A percentile compares a stretch with the other conserved stretches of the same genome.
These are phyloP conservation scores for Lasioglossum morio DNA, from an alignment of 2,888 invertebrate genomes.

Conservation along the genomic window DNA sequence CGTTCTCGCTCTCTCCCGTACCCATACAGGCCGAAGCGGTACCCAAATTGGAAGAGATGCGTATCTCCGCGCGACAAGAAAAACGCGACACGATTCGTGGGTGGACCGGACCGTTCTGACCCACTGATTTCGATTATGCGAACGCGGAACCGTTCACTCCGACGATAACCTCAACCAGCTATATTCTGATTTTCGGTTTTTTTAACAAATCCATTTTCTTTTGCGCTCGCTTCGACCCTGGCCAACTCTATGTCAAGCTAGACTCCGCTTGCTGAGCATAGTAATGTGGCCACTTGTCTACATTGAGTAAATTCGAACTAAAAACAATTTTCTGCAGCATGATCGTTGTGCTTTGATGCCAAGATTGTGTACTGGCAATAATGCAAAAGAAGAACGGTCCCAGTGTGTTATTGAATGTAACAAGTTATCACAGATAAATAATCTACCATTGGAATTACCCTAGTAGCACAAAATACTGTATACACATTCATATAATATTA, in stretches of 20 bases:
- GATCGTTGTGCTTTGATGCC: no score
- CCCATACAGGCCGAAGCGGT: background rate
- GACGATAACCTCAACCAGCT: background rate
- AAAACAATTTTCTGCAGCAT: no score
- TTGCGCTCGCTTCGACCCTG: background rate
- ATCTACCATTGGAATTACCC: no score
- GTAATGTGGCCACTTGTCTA: no score
- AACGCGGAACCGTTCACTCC: background rate
- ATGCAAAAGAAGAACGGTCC: no score
- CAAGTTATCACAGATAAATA: no score
- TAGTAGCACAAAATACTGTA: no score
- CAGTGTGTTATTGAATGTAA: no score
- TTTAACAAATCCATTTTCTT: background rate
- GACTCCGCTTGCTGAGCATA: background rate
- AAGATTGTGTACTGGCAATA: no score
- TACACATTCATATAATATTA: no score
- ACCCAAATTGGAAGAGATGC: constrained; percentile 30
- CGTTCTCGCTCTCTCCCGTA: background rate
- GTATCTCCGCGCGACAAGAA: constrained; percentile 26
- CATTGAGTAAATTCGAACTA: no score
- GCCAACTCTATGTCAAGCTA: background rate
- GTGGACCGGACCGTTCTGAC: constrained; percentile 15
- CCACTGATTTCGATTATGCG: background rate
- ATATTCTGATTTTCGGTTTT: background rate
- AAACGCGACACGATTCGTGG: constrained; percentile 18